Conservation (phyloP, 2,888 invertebrate species). For the Cartodere bifasciata region DNA sequence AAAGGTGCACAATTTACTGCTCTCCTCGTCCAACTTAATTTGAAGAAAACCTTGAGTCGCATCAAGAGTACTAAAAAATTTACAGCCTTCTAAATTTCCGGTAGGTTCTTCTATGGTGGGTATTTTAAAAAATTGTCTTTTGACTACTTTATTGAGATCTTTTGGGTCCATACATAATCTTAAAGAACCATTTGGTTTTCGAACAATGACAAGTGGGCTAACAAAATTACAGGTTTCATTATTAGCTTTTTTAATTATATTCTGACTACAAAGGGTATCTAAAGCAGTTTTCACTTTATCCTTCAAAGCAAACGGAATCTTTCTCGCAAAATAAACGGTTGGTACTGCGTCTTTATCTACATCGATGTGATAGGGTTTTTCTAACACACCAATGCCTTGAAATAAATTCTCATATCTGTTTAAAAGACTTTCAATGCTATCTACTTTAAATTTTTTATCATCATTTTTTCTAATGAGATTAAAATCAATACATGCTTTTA, state of each 20-base stretch:
- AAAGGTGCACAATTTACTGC: slow-evolving; percentile 8
- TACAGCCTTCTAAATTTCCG: slow-evolving; percentile 17
- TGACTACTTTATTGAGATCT: slow-evolving; percentile 20
- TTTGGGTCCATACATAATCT: slow-evolving; percentile 23
- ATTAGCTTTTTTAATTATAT: slow-evolving; percentile 6
- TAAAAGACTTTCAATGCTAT: no score
- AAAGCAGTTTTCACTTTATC: slow-evolving; percentile 9
- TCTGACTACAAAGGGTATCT: slow-evolving; percentile 3
- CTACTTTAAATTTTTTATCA: no score
- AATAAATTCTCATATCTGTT: no score
- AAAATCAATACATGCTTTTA: slow-evolving; percentile 3
- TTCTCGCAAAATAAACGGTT: slow-evolving; percentile 9
- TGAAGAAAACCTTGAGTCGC: slow-evolving; percentile 14
- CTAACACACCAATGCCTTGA: slow-evolving; percentile 9
- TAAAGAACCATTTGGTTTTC: slow-evolving; percentile 14
- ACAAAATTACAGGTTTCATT: slow-evolving; percentile 9
- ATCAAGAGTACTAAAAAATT: slow-evolving; percentile 21
- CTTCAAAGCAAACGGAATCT: slow-evolving; percentile 8
- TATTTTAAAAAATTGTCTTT: slow-evolving; percentile 15
- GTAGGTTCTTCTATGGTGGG: slow-evolving; percentile 19
- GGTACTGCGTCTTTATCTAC: slow-evolving; percentile 9
- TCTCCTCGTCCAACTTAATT: slow-evolving; percentile 7
- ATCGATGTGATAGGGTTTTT: slow-evolving; percentile 11
- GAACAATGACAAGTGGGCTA: slow-evolving; percentile 12
- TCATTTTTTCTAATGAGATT: no score